These are phyloP conservation scores for Pantherophis vulpinus DNA, from an alignment of 2,797 vertebrate species.

Conservation along the genomic window DNA sequence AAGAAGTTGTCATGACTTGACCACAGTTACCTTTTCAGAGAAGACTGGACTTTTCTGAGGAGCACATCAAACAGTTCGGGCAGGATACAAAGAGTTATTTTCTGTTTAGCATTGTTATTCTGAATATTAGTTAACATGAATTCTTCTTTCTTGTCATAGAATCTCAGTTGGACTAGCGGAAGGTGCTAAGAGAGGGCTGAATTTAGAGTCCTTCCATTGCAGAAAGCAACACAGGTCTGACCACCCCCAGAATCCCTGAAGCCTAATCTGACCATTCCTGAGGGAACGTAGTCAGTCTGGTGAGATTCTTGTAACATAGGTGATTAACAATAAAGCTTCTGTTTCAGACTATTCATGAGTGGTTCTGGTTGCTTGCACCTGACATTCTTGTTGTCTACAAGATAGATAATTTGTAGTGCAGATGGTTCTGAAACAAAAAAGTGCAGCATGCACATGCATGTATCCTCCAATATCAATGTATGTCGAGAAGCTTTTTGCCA, in stretches of 20 bases:
- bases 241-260: neutral
- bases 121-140: no score
- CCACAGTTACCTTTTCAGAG: neutral
- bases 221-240: neutral
- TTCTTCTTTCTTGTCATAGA: neutral
- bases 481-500: neutral
- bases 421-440: neutral
- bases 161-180: neutral
- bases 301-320: neutral
- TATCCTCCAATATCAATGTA: neutral
- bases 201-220: neutral
- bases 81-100: neutral
- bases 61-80: neutral
- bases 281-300: neutral
- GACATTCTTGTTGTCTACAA: neutral
- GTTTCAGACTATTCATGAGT: neutral
- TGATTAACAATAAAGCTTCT: neutral
- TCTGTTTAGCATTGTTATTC: neutral
- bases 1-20: neutral
- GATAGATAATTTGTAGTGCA: neutral
- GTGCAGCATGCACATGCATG: neutral
- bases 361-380: neutral
- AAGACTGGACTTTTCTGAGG: neutral
- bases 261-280: neutral
- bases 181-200: neutral